Percentiles rank a stretch among this genome's conserved stretches.
These are phyloP conservation scores for Drosophila oshimai DNA, from an alignment of 1,140 invertebrate genomes.

Conservation along the genomic window DNA sequence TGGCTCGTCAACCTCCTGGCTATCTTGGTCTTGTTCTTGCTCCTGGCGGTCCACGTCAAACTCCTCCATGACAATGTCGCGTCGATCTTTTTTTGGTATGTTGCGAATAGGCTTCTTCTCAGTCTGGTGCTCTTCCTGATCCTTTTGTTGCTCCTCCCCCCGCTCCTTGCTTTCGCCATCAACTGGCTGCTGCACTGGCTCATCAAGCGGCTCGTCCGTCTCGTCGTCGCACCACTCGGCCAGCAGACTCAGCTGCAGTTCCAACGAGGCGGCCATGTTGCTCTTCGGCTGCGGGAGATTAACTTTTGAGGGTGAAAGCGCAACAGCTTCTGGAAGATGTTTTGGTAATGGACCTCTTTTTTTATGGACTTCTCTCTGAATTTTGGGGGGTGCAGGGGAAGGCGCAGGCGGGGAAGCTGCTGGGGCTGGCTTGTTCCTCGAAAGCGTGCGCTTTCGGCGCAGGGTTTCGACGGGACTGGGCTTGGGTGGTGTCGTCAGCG, in stretches of 20 bases:
- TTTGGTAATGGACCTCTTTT: not conserved
- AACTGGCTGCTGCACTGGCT: not conserved
- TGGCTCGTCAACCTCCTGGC: conserved; percentile 24
- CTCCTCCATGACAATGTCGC: conserved; percentile 58
- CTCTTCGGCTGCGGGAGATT: not conserved
- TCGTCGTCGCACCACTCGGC: conserved; percentile 68
- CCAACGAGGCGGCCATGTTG: conserved; percentile 9
- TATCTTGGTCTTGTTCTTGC: no score
- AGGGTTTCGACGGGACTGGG: not conserved
- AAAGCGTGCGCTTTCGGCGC: conserved; percentile 6
- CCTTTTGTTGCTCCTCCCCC: not conserved
- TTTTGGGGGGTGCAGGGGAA: no score
- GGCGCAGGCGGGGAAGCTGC: no score
- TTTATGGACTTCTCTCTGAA: no score
- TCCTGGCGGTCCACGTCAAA: conserved; percentile 26
- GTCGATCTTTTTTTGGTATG: conserved; percentile 81
- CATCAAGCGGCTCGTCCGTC: conserved; percentile 26
- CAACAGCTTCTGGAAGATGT: not conserved
- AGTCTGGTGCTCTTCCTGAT: not conserved
- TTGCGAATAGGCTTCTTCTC: conserved; percentile 64
- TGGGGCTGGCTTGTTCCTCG: not conserved
- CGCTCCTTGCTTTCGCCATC: not conserved
- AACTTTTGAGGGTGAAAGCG: not conserved
- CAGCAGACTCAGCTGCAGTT: conserved; percentile 46
- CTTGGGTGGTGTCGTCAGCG: conserved; percentile 3